A percentile compares a stretch with the other conserved stretches of the same genome.
phyloP scores from a whole-genome alignment of 2,888 invertebrate species.

The Melipona beecheii region DNA sequence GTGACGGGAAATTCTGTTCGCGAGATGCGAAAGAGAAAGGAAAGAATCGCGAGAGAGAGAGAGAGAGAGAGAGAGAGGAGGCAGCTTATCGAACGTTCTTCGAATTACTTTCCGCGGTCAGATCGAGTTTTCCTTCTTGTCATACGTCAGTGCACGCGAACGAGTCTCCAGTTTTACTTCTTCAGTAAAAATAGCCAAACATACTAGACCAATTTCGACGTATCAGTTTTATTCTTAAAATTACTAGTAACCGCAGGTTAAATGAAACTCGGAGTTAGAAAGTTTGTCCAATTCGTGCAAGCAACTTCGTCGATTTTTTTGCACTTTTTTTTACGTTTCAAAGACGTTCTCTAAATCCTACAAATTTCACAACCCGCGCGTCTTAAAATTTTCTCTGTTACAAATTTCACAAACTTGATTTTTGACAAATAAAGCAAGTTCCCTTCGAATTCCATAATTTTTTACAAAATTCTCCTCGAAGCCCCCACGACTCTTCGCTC shows the following conservation, averaged over 20 bases:
- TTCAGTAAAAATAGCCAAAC: not conserved
- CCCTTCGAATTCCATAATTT: not conserved
- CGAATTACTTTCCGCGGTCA: slow-evolving; percentile 25
- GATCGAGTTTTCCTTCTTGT: slow-evolving; percentile 2
- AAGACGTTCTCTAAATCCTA: too few species aligned
- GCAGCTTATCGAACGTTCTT: slow-evolving; percentile 20
- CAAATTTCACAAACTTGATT: too few species aligned
- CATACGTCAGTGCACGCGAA: not conserved
- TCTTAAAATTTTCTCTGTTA: too few species aligned
- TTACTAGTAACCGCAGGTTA: too few species aligned
- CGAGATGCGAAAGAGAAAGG: slow-evolving; percentile 8
- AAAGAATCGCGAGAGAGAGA: not conserved
- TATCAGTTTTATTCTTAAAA: too few species aligned
- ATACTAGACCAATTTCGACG: not conserved
- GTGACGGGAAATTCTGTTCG: slow-evolving; percentile 46
- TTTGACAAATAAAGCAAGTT: not conserved
- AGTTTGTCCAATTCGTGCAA: too few species aligned
- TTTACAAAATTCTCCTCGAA: not conserved
- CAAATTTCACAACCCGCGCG: too few species aligned
- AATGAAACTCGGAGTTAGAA: too few species aligned
- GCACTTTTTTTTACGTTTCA: too few species aligned
- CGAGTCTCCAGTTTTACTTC: not conserved
- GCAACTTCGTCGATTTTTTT: too few species aligned
- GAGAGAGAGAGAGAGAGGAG: slow-evolving; percentile 11
- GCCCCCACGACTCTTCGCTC: too few species aligned